Conservation (phyloP, 2,797 vertebrate genomes). For the Helostoma temminkii region DNA sequence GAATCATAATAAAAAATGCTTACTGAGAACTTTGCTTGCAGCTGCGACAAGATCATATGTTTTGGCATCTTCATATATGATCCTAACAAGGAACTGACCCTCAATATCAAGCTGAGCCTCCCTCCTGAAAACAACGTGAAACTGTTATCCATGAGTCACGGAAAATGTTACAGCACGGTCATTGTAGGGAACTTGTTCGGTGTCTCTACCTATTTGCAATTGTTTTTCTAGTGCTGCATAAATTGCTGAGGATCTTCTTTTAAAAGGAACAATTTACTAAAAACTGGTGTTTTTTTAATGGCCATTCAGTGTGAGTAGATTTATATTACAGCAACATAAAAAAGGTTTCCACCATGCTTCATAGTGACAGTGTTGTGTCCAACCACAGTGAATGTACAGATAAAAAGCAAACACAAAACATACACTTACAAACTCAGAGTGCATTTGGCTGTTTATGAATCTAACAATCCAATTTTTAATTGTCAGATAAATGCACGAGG, state of each 20-base stretch:
- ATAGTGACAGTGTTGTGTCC: constrained; percentile 11
- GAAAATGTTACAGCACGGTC: constrained; percentile 34
- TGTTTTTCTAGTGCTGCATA: constrained; percentile 7
- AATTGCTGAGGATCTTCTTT: constrained; percentile 4
- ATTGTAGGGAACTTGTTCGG: background rate
- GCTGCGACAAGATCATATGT: constrained; percentile 97
- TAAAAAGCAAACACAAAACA: constrained; percentile 25
- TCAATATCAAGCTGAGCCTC: constrained; percentile 98
- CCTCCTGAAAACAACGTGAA: constrained; percentile 83
- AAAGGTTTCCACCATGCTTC: constrained; percentile 22
- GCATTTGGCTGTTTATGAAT: constrained; percentile 44
- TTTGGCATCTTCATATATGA: constrained; percentile 98
- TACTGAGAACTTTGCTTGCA: constrained; percentile 99
- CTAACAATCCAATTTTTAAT: constrained; percentile 33
- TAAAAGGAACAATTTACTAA: constrained; percentile 10
- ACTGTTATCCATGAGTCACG: constrained; percentile 30
- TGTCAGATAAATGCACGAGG: constrained; percentile 49
- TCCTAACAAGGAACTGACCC: constrained; percentile 98
- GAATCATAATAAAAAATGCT: constrained; percentile 60
- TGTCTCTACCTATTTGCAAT: constrained; percentile 14
- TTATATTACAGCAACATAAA: background rate
- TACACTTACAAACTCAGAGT: background rate
- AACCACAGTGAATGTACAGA: constrained; percentile 16
- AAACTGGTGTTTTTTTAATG: constrained; percentile 11
- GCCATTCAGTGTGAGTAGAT: constrained; percentile 1